Evolutionary conservation across 1,140 invertebrate genomes (phyloP).

Genomic region (Magallana gigas): DNA sequence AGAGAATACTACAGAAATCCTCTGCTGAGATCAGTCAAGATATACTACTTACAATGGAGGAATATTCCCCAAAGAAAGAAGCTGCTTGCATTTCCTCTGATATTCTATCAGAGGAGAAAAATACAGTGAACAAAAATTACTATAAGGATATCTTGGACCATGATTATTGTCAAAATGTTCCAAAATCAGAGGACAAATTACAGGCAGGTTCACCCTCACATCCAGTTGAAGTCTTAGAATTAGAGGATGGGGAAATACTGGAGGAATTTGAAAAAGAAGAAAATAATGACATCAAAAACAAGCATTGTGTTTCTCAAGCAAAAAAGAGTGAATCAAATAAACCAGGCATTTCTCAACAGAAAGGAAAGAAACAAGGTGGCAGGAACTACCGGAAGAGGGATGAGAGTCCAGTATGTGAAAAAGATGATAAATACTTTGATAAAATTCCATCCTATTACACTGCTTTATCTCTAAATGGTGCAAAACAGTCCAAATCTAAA

Average conservation of each 20-base stretch:
- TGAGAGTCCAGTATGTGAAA: slow-evolving; percentile 47
- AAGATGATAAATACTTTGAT: slow-evolving; percentile 66
- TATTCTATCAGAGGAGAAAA: slow-evolving; percentile 71
- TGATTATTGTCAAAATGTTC: slow-evolving; percentile 52
- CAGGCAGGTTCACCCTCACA: not conserved
- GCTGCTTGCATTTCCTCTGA: slow-evolving; percentile 7
- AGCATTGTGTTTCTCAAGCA: not conserved
- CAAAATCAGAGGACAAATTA: not conserved
- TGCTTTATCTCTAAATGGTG: slow-evolving; percentile 68
- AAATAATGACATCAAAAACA: not conserved
- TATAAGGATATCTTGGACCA: slow-evolving; percentile 72
- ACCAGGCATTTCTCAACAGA: slow-evolving; percentile 3
- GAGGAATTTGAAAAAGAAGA: slow-evolving; percentile 64
- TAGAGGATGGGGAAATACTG: slow-evolving; percentile 69
- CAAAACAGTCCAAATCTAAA: slow-evolving; percentile 43
- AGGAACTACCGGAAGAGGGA: slow-evolving; percentile 59
- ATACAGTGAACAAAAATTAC: slow-evolving; percentile 80
- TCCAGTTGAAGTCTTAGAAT: slow-evolving; percentile 45
- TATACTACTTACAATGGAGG: slow-evolving; percentile 48
- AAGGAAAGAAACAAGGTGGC: not conserved
- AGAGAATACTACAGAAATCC: slow-evolving; percentile 46
- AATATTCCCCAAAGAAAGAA: slow-evolving; percentile 44
- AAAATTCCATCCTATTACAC: slow-evolving; percentile 75
- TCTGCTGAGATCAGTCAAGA: slow-evolving; percentile 11
- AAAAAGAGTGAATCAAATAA: not conserved